phyloP scores from a whole-genome alignment of 2,797 vertebrate species.

The Brotula barbata region DNA sequence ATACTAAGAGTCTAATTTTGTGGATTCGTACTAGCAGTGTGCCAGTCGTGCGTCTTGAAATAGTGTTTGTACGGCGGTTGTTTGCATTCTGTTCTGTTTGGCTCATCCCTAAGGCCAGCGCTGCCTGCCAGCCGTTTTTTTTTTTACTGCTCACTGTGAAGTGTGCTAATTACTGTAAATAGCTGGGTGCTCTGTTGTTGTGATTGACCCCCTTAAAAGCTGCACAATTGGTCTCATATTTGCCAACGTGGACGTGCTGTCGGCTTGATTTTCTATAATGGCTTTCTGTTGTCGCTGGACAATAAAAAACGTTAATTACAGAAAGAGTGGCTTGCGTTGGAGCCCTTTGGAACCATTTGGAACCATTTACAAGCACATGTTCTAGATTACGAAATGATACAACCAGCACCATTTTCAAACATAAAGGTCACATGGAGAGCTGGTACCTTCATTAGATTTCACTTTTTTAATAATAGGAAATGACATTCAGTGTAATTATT shows the following conservation, averaged over 20 bases:
- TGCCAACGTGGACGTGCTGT: conserved; percentile 30
- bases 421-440: too few species aligned
- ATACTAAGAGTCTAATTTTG: conserved; percentile 8
- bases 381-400: too few species aligned
- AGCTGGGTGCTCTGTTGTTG: conserved; percentile 43
- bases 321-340: conserved; percentile 18
- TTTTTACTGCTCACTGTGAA: conserved; percentile 49
- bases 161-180: conserved; percentile 63
- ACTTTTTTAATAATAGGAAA: too few species aligned
- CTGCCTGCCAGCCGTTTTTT: conserved; percentile 32
- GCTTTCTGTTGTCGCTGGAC: conserved; percentile 46
- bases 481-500: too few species aligned
- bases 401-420: too few species aligned
- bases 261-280: conserved; percentile 35
- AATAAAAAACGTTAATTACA: conserved; percentile 44
- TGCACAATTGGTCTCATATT: conserved; percentile 52
- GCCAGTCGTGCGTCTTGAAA: conserved; percentile 5
- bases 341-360: conserved; percentile 1
- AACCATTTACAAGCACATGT: background rate
- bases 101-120: conserved; percentile 14
- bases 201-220: conserved; percentile 62
- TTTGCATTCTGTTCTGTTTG: conserved; percentile 5
- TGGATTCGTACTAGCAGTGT: background rate
- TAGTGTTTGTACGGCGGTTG: conserved; percentile 8
- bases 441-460: too few species aligned